phyloP scores from a whole-genome alignment of 2,888 invertebrate genomes.

The Clunio marinus region DNA sequence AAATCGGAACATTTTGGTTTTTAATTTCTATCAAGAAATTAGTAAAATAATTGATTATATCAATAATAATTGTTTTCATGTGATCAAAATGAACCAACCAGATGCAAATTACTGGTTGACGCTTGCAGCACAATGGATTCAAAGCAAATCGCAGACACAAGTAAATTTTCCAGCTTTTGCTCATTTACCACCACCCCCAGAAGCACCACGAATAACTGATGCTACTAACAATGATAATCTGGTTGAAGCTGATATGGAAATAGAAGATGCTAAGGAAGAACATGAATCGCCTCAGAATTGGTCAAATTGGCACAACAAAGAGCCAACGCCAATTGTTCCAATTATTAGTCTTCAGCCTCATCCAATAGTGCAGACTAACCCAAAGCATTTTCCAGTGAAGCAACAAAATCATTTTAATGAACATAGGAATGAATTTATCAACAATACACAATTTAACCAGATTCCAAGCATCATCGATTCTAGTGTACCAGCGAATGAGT shows the following conservation, averaged over 20 bases:
- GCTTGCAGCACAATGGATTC: constrained; percentile 12
- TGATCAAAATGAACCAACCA: constrained; percentile 12
- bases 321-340: not conserved
- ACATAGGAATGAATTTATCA: too few relatives aligned
- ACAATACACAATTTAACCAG: too few relatives aligned
- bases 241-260: constrained; percentile 22
- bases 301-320: not conserved
- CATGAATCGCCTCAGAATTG: not conserved
- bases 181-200: not conserved
- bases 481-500: not conserved
- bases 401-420: too few relatives aligned
- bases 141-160: constrained; percentile 5
- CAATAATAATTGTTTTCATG: too few relatives aligned
- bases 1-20: too few relatives aligned
- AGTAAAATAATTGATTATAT: too few relatives aligned
- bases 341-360: too few relatives aligned
- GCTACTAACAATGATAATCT: not conserved
- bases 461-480: not conserved
- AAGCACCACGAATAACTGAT: constrained; percentile 1
- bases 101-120: constrained; percentile 12
- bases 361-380: not conserved
- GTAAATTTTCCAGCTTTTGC: not conserved
- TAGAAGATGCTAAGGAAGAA: constrained; percentile 17
- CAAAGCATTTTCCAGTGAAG: too few relatives aligned
- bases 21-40: too few relatives aligned